These are phyloP conservation scores for Mormyrus iriodes DNA, from an alignment of 2,113 vertebrate species.

Conservation along the genomic window DNA sequence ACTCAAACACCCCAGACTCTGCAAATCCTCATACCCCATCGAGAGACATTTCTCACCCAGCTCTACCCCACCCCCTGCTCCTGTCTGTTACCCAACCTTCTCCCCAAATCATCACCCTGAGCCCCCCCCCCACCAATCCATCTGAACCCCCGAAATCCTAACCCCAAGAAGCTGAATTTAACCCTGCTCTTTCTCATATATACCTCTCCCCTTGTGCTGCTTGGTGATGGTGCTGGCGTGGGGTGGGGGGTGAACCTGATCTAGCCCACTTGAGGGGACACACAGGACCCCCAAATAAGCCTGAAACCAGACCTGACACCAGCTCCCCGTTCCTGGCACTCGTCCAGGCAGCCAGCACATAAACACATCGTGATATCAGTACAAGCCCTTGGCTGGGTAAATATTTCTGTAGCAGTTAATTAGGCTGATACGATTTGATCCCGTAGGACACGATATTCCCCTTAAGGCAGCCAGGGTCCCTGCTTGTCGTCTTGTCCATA, in stretches of 20 bases:
- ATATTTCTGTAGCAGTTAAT: conserved; percentile 69
- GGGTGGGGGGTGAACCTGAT: conserved; percentile 33
- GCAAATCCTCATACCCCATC: conserved; percentile 29
- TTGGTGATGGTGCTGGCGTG: not conserved
- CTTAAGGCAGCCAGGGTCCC: conserved; percentile 27
- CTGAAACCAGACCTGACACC: conserved; percentile 42
- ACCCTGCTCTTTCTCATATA: conserved; percentile 42
- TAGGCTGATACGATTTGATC: conserved; percentile 54
- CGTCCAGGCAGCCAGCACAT: conserved; percentile 51
- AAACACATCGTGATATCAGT: conserved; percentile 56
- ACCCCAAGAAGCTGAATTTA: conserved; percentile 28
- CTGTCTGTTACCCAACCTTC: conserved; percentile 20
- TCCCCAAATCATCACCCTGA: conserved; percentile 20
- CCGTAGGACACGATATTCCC: conserved; percentile 36
- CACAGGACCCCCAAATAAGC: conserved; percentile 46
- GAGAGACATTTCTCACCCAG: not conserved
- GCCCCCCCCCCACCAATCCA: not conserved
- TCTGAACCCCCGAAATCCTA: not conserved
- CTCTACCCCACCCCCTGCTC: not conserved
- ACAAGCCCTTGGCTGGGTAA: conserved; percentile 54
- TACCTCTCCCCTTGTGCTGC: conserved; percentile 13
- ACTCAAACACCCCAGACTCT: conserved; percentile 13
- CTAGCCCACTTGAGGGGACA: conserved; percentile 29
- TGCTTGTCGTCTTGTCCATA: conserved; percentile 6
- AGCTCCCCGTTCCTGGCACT: not conserved